Evolutionary conservation across 2,113 vertebrate genomes (phyloP), one percentile per base, ranked within the genome.

Genomic region (Geococcyx californianus): DNA sequence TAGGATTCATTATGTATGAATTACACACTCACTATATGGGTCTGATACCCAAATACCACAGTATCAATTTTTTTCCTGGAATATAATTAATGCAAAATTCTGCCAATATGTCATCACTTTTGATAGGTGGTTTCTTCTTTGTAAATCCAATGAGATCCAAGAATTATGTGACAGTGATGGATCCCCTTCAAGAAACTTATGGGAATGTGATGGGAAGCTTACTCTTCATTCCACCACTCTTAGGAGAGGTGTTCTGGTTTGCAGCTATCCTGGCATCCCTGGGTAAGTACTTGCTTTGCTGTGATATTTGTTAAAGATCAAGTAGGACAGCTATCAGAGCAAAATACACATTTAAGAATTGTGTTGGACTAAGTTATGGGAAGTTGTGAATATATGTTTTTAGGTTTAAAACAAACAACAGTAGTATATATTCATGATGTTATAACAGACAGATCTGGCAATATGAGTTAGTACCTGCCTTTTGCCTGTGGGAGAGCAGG

Each of bases 101-200:
- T 72, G 70, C 42, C 16, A 89, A 63, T 80, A 62, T 78, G 23
- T 83, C 49, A 13, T 77, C 20, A 24, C 40, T 92, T 93, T 74
- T 49, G 28, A 44, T 60, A 98, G 98, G 98, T 59, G 98, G 97
- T 42, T 83, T 98, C 60, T 98, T 98, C 87, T 98, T 98, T 63
- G 98, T 98, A 62, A 98, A 98, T 49, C 98, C 98, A n/a, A 98
- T 99, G 98, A 98, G 98, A 97, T 96, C 97, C 72, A 99, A 98
- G 96, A 98, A 98, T 54, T 98, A 98, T 0, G 28, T 98, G 87
- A 98, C 98, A 2, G 94, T 98, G 96, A 97, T 98, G 98, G 98
- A 98, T 73, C 98, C 98, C 1, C 97, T 98, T 78, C 98, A 99
- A 87, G 95, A 97, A 84, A 90, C 94, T 55, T 99, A 98, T 4